Evolutionary conservation across 2,113 vertebrate genomes (phyloP).

Genomic region (Corvus moneduloides): DNA sequence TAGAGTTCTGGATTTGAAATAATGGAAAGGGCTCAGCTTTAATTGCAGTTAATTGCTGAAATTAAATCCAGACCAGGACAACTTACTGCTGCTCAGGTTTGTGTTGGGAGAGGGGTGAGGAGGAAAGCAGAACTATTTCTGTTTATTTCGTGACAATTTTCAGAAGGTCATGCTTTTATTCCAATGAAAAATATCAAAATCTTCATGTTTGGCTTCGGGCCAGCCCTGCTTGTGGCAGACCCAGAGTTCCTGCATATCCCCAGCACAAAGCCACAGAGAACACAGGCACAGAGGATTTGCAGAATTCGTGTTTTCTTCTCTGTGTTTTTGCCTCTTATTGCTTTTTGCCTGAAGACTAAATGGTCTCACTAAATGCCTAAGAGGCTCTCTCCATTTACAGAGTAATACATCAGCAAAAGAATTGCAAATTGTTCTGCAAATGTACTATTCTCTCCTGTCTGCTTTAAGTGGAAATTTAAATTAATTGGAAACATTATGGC

Average conservation of each 20-base stretch:
- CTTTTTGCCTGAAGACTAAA: slow-evolving; percentile 31
- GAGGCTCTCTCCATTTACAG: slow-evolving; percentile 3
- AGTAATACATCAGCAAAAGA: slow-evolving; percentile 29
- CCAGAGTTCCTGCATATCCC: neutral
- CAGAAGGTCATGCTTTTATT: neutral
- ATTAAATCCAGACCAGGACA: neutral
- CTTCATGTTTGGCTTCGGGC: neutral
- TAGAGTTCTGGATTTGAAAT: neutral
- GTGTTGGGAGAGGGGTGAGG: neutral
- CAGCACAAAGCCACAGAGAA: neutral
- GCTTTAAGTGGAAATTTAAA: slow-evolving; percentile 32
- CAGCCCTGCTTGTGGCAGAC: neutral
- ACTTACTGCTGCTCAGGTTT: neutral
- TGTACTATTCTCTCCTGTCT: neutral
- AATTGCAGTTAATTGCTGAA: neutral
- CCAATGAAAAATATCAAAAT: neutral
- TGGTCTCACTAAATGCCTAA: neutral
- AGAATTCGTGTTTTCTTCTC: neutral
- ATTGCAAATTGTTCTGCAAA: slow-evolving; percentile 23
- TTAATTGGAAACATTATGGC: slow-evolving; percentile 6
- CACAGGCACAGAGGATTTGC: neutral
- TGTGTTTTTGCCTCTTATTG: neutral
- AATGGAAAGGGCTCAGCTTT: neutral
- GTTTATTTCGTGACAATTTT: neutral
- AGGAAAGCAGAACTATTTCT: neutral